Base-by-base conservation (phyloP, 2,888 invertebrate species). In the Dasysyrphus tricinctus region DNA sequence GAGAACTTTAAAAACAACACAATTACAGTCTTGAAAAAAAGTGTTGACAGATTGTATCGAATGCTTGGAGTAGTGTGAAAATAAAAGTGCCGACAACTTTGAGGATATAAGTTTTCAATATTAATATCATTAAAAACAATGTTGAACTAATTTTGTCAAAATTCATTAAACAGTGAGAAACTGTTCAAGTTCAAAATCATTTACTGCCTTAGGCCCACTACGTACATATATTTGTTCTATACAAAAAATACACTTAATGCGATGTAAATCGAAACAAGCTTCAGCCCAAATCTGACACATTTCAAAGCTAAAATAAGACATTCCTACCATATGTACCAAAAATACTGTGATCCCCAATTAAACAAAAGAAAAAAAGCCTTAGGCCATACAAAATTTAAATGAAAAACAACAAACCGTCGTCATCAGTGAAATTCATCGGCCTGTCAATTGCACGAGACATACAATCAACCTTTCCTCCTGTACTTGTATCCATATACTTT, bases 341-440 rank as follows among this genome's bases (percentile, higher is more conserved):
- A 19, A 37, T 16, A 16, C 5, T 16, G 7, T 32, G 32, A 34
- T 61, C 59, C 39, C 61, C 34, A 42, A 63, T 19, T 29, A 63
- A 24, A 39, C 1, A 42, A 34, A 47, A 70, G 4, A 59, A 49
- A 61, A 78, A 44, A 78, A 14, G 11, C 42, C 78, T 12, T 29
- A 34, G 51, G 63, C 44, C 37, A 44, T 24, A 44, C 16, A 16
- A 24, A 73, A 67, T 49, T 80, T 73, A 73, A 56, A 65, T 59
- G 57, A 42, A 57, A 73, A 73, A 57, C 49, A 74, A 74, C 67
- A 49, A 67, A 74, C 59, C 73, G 56, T 34, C 32, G 24, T 24
- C 63, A 54, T 56, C 61, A 63, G 11, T 29, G 29, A 1, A 78
- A 54, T 49, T 57, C 65, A 39, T 49, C 79, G 57, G 32, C 19